These are phyloP conservation scores for Drosophila asahinai DNA, from an alignment of 1,140 invertebrate genomes.

Conservation along the genomic window DNA sequence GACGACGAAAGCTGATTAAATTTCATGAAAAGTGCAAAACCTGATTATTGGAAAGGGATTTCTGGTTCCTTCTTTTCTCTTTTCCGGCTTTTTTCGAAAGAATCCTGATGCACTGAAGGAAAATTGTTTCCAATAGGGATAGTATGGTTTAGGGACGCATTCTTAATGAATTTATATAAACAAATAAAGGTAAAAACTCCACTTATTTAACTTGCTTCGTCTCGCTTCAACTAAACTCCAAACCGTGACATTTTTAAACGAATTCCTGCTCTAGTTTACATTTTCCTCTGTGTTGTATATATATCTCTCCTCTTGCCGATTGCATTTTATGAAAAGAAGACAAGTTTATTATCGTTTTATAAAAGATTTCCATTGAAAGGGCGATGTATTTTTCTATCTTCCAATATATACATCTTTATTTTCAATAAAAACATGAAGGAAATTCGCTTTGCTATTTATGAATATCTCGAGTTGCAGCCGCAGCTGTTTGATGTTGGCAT, in stretches of 20 bases:
- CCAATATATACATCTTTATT: neutral
- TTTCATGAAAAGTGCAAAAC: slow-evolving; percentile 16
- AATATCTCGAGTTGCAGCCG: neutral
- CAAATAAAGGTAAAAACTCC: too few relatives aligned
- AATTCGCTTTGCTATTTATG: slow-evolving; percentile 9
- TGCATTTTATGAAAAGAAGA: slow-evolving; percentile 3
- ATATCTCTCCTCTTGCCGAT: slow-evolving; percentile 1
- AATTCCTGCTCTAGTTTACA: neutral
- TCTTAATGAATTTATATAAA: neutral
- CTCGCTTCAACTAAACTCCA: too few relatives aligned
- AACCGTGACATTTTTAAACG: neutral
- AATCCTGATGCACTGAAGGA: slow-evolving; percentile 1
- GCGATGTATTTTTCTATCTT: too few relatives aligned
- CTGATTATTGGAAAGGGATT: slow-evolving; percentile 22
- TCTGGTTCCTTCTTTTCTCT: neutral
- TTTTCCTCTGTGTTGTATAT: neutral
- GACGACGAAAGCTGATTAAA: slow-evolving; percentile 32
- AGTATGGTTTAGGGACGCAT: neutral
- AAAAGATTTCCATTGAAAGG: neutral
- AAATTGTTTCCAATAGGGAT: neutral
- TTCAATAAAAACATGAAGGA: slow-evolving; percentile 3
- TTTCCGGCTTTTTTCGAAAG: too few relatives aligned
- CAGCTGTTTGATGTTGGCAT: slow-evolving; percentile 40
- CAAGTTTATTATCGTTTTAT: neutral
- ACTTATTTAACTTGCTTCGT: too few relatives aligned